These are phyloP conservation scores for Phataginus tricuspis DNA, from an alignment of 2,797 vertebrate species.

Conservation along the genomic window DNA sequence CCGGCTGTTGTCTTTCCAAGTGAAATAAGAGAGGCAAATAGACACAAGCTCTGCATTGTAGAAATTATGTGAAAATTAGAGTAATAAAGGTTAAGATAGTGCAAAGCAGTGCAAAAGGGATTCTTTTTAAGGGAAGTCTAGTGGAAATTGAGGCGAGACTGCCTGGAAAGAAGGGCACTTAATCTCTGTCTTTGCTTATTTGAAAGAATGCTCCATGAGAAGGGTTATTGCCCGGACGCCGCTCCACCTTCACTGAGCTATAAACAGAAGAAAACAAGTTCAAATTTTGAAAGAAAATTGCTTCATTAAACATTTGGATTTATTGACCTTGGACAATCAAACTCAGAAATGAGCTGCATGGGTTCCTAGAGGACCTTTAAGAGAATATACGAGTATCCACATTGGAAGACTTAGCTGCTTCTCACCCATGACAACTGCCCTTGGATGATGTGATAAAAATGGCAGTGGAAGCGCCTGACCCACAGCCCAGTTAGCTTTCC, in stretches of 20 bases:
- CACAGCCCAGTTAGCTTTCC: neutral
- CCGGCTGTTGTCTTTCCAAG: neutral
- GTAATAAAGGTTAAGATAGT: neutral
- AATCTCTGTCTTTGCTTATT: neutral
- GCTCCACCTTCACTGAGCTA: neutral
- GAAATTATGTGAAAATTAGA: neutral
- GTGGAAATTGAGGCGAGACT: neutral
- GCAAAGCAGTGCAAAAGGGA: neutral
- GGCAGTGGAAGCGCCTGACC: neutral
- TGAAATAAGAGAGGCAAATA: neutral
- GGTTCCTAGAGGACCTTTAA: neutral
- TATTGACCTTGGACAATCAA: neutral
- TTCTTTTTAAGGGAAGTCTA: neutral
- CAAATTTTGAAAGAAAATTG: neutral
- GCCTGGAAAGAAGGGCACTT: neutral
- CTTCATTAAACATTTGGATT: neutral
- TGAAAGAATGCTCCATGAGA: neutral
- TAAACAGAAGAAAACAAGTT: slow-evolving; percentile 12
- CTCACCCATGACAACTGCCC: neutral
- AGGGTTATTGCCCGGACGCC: neutral
- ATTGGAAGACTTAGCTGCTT: neutral
- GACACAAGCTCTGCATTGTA: neutral
- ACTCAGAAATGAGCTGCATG: neutral
- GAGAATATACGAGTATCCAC: neutral
- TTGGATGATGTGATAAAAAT: neutral